A percentile compares a stretch with the other conserved stretches of the same genome.
Conservation (phyloP, 2,888 invertebrate species). For the Notodonta ziczac region DNA sequence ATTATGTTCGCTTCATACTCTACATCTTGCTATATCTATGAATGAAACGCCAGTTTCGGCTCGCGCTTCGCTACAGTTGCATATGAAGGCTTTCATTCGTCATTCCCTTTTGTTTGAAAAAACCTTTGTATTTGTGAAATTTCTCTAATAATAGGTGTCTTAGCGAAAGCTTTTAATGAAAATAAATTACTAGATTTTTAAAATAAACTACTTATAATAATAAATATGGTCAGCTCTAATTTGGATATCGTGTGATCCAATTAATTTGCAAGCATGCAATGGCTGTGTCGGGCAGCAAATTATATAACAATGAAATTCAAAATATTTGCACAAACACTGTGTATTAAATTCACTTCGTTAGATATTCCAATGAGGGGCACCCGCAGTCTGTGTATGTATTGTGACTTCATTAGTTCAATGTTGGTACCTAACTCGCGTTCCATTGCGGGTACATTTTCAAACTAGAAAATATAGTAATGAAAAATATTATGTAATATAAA, state of each 20-base stretch:
- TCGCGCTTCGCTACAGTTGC: slow-evolving; percentile 8
- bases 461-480: no score
- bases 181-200: neutral
- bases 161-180: neutral
- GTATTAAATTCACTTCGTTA: slow-evolving; percentile 2
- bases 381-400: neutral
- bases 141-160: neutral
- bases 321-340: neutral
- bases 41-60: slow-evolving; percentile 7
- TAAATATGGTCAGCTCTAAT: neutral
- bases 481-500: no score
- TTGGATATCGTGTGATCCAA: neutral
- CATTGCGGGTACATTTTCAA: no score
- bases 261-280: neutral
- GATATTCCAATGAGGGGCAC: slow-evolving; percentile 2
- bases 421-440: neutral
- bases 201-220: neutral
- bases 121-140: neutral
- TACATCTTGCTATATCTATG: neutral
- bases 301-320: neutral
- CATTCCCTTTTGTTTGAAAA: slow-evolving; percentile 10
- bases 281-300: neutral
- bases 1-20: neutral
- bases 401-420: slow-evolving; percentile 1
- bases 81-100: slow-evolving; percentile 12